Evolutionary conservation across 2,888 invertebrate genomes (phyloP), one percentile per base, ranked within the genome.

Genomic region (Dolichopus griseipennis): DNA sequence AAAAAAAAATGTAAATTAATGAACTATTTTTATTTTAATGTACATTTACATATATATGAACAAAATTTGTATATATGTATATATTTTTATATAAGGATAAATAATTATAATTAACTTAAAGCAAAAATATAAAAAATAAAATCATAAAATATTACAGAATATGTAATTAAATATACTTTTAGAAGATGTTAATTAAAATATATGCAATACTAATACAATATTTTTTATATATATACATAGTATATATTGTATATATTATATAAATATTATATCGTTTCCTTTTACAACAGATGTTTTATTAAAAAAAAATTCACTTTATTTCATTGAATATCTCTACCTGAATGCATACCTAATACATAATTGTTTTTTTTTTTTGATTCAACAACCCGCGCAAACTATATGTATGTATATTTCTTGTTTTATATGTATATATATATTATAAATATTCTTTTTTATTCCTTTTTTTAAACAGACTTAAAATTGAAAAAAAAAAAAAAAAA

Each of bases 391-490:
- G 52, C 52, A 52, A 52, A 52, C 52, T 52, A 52, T 18, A 52
- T 52, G 18, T 52, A 52, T 52, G 15, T n/a, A 52, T 52, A 52
- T 12, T n/a, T 6, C 41, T 41, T 41, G 9, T 41, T 41, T 41
- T 15, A 41, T 41, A 41, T 2, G 18, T 52, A 52, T 43, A 43
- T 43, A 10, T 43, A 43, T 52, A 18, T 52, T 52, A 6, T n/a
- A 12, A n/a, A n/a, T 18, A 12, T 52, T 52, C 15, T 52, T 52
- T 37, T 52, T 52, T 15, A 52, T 52, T 52, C 52, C 52, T n/a
- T 52, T 52, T 52, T 52, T 52, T 52, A 52, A 52, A n/a, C 52
- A 52, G 52, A 52, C 52, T 52, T 5, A n/a, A 52, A 52, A 52
- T 4, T 18, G 15, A 18, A n/a, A 12, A 52, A 18, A 52, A 3